These are phyloP conservation scores for Pachliopta kotzebuea DNA, from an alignment of 2,888 invertebrate genomes.

Conservation along the genomic window DNA sequence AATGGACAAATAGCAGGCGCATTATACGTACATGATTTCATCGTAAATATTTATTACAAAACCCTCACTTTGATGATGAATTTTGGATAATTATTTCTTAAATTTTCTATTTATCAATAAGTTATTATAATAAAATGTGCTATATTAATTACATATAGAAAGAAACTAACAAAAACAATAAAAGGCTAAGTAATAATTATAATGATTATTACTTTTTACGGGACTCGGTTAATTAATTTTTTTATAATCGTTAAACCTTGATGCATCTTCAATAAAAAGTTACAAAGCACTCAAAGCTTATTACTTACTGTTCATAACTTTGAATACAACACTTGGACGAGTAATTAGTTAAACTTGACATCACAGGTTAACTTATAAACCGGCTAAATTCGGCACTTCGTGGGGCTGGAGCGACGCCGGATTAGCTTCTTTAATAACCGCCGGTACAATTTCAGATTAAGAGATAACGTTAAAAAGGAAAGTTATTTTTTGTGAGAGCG, in stretches of 20 bases:
- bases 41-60: neutral
- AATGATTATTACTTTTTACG: too few relatives aligned
- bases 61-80: neutral
- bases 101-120: neutral
- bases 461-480: slow-evolving; percentile 26
- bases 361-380: slow-evolving; percentile 24
- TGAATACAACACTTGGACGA: slow-evolving; percentile 20
- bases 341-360: slow-evolving; percentile 24
- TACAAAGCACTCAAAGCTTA: slow-evolving; percentile 19
- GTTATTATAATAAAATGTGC: too few relatives aligned
- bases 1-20: neutral
- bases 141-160: too few relatives aligned
- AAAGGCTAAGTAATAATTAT: too few relatives aligned
- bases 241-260: neutral
- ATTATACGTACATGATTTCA: neutral
- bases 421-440: slow-evolving; percentile 28
- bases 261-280: slow-evolving; percentile 11
- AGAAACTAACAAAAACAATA: too few relatives aligned
- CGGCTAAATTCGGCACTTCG: slow-evolving; percentile 17
- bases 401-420: slow-evolving; percentile 12
- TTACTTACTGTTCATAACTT: slow-evolving; percentile 24
- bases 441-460: slow-evolving; percentile 28
- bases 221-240: too few relatives aligned
- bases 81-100: neutral
- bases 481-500: slow-evolving; percentile 21